Base-by-base conservation (phyloP, 2,113 vertebrate species). In the Numenius arquata region DNA sequence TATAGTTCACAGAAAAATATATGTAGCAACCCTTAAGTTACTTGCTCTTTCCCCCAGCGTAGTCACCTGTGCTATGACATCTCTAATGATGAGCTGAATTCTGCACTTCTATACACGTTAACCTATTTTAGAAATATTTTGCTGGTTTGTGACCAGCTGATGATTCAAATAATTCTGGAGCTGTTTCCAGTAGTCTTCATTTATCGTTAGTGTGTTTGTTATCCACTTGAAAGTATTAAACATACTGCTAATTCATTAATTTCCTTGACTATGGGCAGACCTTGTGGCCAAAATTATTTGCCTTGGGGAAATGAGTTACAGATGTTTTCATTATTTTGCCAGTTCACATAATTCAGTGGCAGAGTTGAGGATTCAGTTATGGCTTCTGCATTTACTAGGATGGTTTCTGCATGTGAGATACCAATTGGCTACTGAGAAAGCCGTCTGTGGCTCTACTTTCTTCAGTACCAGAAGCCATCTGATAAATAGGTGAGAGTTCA, bases 401-500 rank as follows among this genome's bases (percentile, higher is more conserved):
- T 53, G 2, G 1, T 30, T 80, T 91, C 43, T 91, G 26, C 14
- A 15, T 50, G 11, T 73, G 38, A 79, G 53, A 65, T 41, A 53
- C 26, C 20, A 55, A 17, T 4, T 36, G 22, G 9, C 5, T 76
- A 41, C 40, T 53, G 47, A 71, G 41, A 80, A 95, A 52, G 22
- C 12, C 65, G 12, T 66, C 41, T 77, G 55, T 8, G 53, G 45
- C 76, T 27, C 65, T 63, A 8, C 12, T 71, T 85, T 45, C 45
- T 77, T 93, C 45, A 70, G 8, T 56, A 47, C 16, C 17, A 70
- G 34, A 34, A 65, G 14, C 29, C 18, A 7, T 19, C 17, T 87
- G 40, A 83, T 40, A 90, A 95, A 89, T 50, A 92, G 30, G 45
- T 89, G 5, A 50, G 21, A 79, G 56, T 86, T 89, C 52, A 92